phyloP scores from a whole-genome alignment of 2,888 invertebrate genomes.

The Thecocarcelia acutangulata region DNA sequence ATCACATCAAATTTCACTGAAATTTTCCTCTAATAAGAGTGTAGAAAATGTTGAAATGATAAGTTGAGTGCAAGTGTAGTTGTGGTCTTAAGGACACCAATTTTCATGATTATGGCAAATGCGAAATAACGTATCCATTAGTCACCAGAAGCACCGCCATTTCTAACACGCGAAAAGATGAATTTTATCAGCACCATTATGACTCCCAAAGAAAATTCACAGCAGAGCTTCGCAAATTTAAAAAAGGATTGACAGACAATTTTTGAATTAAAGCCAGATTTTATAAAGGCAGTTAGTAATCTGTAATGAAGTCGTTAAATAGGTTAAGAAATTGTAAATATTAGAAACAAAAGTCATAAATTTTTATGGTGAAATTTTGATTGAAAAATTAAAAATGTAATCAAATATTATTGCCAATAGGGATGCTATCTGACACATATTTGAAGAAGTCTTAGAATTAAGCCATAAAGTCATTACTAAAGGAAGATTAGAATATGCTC shows the following conservation, averaged over 20 bases:
- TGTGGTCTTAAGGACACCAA: conserved; percentile 39
- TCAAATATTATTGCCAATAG: no score
- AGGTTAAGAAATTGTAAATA: no score
- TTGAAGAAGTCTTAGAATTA: no score
- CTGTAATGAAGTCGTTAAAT: no score
- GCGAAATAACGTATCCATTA: conserved; percentile 32
- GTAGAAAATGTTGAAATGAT: conserved; percentile 19
- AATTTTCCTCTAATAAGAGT: conserved; percentile 17
- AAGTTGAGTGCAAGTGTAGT: conserved; percentile 30
- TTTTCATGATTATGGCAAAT: conserved; percentile 39
- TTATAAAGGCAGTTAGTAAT: no score
- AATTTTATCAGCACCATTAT: conserved; percentile 34
- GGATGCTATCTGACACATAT: no score
- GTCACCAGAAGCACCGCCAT: background rate
- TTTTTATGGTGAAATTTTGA: no score
- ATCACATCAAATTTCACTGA: conserved; percentile 16
- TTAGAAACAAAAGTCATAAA: no score
- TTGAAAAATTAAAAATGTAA: no score
- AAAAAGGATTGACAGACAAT: background rate
- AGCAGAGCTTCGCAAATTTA: background rate
- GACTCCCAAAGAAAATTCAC: background rate
- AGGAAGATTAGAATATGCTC: no score
- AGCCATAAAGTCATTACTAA: no score
- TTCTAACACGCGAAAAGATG: background rate
- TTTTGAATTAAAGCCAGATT: background rate